Evolutionary conservation across 1,140 invertebrate species (phyloP), one percentile per base, ranked within the genome.

Genomic region (Drosophila sp.): DNA sequence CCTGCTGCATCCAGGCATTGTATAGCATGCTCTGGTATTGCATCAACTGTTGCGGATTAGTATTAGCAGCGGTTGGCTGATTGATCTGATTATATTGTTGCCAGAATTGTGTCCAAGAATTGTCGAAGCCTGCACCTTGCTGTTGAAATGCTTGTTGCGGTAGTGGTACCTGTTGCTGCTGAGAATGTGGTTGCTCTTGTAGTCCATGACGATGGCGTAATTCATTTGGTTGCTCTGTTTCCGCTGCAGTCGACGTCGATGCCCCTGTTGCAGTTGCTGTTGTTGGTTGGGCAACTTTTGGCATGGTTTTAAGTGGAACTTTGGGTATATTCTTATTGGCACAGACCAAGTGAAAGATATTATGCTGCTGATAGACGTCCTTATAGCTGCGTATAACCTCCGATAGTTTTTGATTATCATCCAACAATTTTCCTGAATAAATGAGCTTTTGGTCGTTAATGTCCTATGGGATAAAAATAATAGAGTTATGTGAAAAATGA

Each of bases 381-480:
- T 96, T 95, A 74, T 95, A 96, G 50, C 94, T 94, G 54, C 95
- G 93, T 38, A 98, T 93, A 33, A 98, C 94, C 92, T 98, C 97
- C 90, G 96, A 97, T 33, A 98, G 90, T 64, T 95, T 93, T 30
- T 95, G 93, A 38, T 95, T 93, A 92, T 98, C 97, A 44, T 94
- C 95, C 60, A 98, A 91, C 10, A 98, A 92, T 89, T 97, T 96
- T n/a, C 97, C 97, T 6, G 96, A 97, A 92, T 98, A 98, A 80
- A 98, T 98, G 0, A 98, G 93, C 92, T 97, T 97, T 87, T 98
- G 97, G 76, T 97, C 96, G 69, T 95, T 94, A 62, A 94, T 94
- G 91, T 94, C 94, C 97, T 87, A 47, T 55, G 5, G 1, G 5
- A 23, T 47, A 44, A 8, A 33, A 8, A n/a, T 0, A 35, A 38